Evolutionary conservation across 92 coral and sea anemone species (phyloP).

Genomic region (Palythoa grandis): DNA sequence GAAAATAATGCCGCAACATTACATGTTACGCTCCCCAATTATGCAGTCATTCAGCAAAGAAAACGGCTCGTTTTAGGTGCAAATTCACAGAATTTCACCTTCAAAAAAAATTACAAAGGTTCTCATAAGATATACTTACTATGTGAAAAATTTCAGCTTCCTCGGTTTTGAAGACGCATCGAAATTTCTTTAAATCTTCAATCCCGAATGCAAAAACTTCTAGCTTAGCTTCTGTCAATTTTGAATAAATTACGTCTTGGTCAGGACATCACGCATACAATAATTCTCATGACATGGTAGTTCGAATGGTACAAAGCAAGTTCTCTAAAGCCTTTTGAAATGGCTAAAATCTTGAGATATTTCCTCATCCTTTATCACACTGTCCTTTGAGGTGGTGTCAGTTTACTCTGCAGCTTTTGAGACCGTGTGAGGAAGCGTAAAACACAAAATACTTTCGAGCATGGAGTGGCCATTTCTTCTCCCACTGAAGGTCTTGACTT

Average conservation of each 20-base stretch:
- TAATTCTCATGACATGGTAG: not conserved
- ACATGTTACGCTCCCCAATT: not conserved
- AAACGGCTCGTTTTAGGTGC: conserved; percentile 1
- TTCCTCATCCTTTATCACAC: not conserved
- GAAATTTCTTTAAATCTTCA: conserved; percentile 1
- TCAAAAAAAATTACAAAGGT: too few relatives aligned
- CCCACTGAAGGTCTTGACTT: not conserved
- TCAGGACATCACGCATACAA: not conserved
- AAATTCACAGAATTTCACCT: conserved; percentile 3
- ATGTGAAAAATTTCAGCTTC: conserved; percentile 4
- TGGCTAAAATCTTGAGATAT: conserved; percentile 1
- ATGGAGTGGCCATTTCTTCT: not conserved
- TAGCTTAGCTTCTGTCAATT: not conserved
- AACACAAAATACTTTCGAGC: conserved; percentile 4
- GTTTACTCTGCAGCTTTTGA: conserved; percentile 7
- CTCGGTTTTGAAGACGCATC: not conserved
- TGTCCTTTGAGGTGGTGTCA: not conserved
- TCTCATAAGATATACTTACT: conserved; percentile 2
- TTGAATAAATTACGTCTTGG: not conserved
- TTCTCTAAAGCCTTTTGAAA: conserved; percentile 8
- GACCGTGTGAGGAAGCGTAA: conserved; percentile 12
- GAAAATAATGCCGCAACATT: not conserved
- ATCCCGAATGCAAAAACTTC: not conserved
- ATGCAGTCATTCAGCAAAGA: conserved; percentile 3
- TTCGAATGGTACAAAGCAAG: not conserved